Evolutionary conservation across 2,797 vertebrate genomes (phyloP), one percentile per base, ranked within the genome.

Genomic region (Pelodytes ibericus): DNA sequence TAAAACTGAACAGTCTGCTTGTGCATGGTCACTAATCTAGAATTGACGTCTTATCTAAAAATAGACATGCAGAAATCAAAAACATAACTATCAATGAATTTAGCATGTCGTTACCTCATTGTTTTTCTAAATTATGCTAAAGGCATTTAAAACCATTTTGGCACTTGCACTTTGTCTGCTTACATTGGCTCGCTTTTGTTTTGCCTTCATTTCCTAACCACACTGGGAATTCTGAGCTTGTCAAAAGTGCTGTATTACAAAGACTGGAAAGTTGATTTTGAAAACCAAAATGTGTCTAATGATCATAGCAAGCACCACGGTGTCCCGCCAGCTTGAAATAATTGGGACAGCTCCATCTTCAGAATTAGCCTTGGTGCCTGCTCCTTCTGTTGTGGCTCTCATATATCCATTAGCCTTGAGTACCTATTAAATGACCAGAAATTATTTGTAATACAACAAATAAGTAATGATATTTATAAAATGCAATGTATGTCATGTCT

Each of bases 261-360:
- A 69, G 66, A 24, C 33, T 69, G 76, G 63, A 79, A 73, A 62
- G 9, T 44, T n/a, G 11, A 44, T 79, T 73, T 31, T 57, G 36
- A 59, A 57, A 25, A 41, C 29, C 57, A 78, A 31, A n/a, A 47
- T 66, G 15, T 51, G 39, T 25, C 30, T 58, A 57, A 61, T 51
- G 53, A 36, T 39, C 18, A 57, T 13, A 57, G 15, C 8, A 16
- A 51, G 30, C 31, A 67, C 63, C 44, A 56, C 10, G n/a, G 47
- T 41, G 31, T 39, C 26, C 24, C 68, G 76, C 76, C 66, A 72
- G 68, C 24, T 71, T 25, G 8, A 29, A 26, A 60, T 60, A 58
- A 18, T 47, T 27, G 11, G 25, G 36, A 25, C 15, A 41, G 41
- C 36, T 33, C 15, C n/a, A 26, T 61, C 60, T 71, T 20, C 30